phyloP scores from a whole-genome alignment of 2,888 invertebrate species.

The Keiferia lycopersicella region DNA sequence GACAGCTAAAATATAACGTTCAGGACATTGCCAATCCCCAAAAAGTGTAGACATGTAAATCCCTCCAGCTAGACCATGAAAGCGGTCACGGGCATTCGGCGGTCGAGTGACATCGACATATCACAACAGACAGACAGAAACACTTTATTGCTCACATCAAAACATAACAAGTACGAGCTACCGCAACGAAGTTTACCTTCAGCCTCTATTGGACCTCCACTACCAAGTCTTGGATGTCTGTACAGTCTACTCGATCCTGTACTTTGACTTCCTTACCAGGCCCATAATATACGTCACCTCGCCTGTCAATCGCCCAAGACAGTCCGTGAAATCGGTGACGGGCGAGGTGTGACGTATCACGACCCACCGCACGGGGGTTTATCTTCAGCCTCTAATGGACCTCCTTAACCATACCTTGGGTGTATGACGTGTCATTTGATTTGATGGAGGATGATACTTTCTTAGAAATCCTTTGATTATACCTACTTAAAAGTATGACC shows the following conservation, averaged over 20 bases:
- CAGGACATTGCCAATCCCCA: too few relatives aligned
- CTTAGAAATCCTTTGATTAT: not conserved
- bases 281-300: conserved; percentile 33
- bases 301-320: conserved; percentile 57
- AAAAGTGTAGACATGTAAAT: too few relatives aligned
- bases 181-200: conserved; percentile 47
- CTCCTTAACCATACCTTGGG: conserved; percentile 23
- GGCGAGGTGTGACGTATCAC: conserved; percentile 27
- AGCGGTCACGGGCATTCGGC: too few relatives aligned
- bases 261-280: conserved; percentile 8
- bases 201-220: conserved; percentile 35
- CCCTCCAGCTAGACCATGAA: too few relatives aligned
- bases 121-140: too few relatives aligned
- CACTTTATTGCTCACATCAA: too few relatives aligned
- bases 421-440: conserved; percentile 11
- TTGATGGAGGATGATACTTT: not conserved
- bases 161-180: too few relatives aligned
- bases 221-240: conserved; percentile 21
- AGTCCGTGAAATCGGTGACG: conserved; percentile 61
- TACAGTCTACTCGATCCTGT: not conserved
- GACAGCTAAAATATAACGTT: too few relatives aligned
- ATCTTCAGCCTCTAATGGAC: conserved; percentile 38
- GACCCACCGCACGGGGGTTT: conserved; percentile 59
- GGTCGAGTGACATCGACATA: too few relatives aligned
- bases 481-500: not conserved